Base-by-base conservation (phyloP, 1,140 invertebrate genomes). In the Penaeus indicus region DNA sequence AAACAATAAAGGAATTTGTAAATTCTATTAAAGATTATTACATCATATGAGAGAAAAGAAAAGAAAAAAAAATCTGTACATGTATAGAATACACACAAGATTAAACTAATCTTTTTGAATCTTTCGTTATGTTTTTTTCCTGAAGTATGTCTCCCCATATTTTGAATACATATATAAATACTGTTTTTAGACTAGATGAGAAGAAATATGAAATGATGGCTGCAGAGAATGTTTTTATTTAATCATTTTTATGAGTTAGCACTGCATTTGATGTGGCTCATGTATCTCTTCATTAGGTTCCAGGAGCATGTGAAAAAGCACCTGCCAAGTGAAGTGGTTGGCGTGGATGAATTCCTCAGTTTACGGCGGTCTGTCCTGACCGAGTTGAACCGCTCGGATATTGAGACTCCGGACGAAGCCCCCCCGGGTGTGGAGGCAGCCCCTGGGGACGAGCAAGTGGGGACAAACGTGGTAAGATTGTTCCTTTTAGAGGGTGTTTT, bases 231-330 rank as follows among this genome's bases (percentile, higher is more conserved):
- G 38, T 5, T 5, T 5, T 38, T 38, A 3, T 80, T 18, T 42
- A 80, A 1, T 38, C 19, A 5, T 60, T 82, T 0, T 5, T 60
- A n/a, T 82, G 19, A 32, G 19, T 82, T 82, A 0, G 3, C 11
- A 54, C 16, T 63, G 21, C 32, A 22, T 64, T 32, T 86, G 38
- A 67, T 75, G 25, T 42, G 7, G 21, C 63, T 77, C 61, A 61
- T 84, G 86, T 90, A 85, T 87, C 88, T 63, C 69, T 32, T 86
- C 83, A 93, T 80, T 92, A 97, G 97, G 93, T 98, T 98, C 92
- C 96, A 97, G 94, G 96, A 97, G 92, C 96, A 97, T 92, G 95
- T 99, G 25, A 95, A 96, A 90, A 95, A 95, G 64, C 96, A 98
- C 92, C 94, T 96, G 84, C 96, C 97, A 7, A 95, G 96, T 92